Conservation (phyloP, 2,797 vertebrate genomes). For the Coilia nasus region DNA sequence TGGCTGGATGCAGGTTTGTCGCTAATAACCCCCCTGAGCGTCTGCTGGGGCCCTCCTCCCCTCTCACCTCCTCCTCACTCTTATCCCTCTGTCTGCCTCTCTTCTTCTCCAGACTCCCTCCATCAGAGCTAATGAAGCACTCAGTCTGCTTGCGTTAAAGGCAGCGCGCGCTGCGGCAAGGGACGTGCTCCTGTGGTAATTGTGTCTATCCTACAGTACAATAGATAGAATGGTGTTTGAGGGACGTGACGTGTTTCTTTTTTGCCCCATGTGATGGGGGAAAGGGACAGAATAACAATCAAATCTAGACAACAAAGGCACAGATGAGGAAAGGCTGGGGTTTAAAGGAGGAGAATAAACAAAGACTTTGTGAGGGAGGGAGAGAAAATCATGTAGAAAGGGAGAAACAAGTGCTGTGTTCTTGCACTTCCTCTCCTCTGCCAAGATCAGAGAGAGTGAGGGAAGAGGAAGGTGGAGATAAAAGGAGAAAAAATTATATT, state of each 20-base stretch:
- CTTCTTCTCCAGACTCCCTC: conserved; percentile 3
- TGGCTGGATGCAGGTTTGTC: conserved; percentile 29
- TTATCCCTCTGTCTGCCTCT: conserved; percentile 30
- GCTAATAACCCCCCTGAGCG: conserved; percentile 40
- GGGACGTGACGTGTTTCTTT: not conserved
- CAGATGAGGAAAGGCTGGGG: not conserved
- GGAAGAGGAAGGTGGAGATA: not conserved
- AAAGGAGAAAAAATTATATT: not conserved
- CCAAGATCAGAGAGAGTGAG: not conserved
- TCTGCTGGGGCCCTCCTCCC: conserved; percentile 27
- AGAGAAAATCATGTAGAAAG: not conserved
- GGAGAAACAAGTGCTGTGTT: not conserved
- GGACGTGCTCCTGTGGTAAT: conserved; percentile 1
- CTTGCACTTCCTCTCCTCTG: not conserved
- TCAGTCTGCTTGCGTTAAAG: not conserved
- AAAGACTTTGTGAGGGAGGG: not conserved
- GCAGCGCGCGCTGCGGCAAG: not conserved
- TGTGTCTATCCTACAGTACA: not conserved
- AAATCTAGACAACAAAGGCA: not conserved
- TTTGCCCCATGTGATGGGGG: not conserved
- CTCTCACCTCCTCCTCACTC: not conserved
- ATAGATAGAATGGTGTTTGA: not conserved
- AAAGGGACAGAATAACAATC: not conserved
- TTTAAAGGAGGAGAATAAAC: not conserved
- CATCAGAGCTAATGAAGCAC: conserved; percentile 14